These are phyloP conservation scores for Haliclystus octoradiatus DNA, from an alignment of 30 jellyfish, hydroid and myxozoan genomes.

Conservation along the genomic window DNA sequence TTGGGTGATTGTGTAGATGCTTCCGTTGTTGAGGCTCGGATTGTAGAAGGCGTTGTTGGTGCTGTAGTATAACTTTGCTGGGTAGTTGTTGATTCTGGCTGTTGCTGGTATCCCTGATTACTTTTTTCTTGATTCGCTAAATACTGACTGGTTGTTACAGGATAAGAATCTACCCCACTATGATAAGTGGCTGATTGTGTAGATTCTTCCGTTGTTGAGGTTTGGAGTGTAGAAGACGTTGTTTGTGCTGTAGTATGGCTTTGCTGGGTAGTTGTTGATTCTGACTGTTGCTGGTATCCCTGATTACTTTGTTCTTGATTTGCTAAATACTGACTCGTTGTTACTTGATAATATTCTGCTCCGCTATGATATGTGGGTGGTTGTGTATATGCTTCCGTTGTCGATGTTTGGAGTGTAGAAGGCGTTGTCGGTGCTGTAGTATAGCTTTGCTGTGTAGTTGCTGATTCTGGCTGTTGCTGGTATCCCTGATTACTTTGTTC, in stretches of 20 bases:
- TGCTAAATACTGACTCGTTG: not conserved
- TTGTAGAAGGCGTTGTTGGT: no score
- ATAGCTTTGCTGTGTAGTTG: not conserved
- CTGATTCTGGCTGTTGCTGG: not conserved
- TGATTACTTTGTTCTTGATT: not conserved
- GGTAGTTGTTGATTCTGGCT: no score
- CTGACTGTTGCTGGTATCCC: not conserved
- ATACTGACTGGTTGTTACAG: no score
- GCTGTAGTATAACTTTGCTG: no score
- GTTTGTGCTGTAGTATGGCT: not conserved
- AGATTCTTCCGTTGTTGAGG: not conserved
- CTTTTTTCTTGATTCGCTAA: no score
- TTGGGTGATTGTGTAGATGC: no score
- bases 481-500: not conserved
- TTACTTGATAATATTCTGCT: not conserved
- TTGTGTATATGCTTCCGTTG: not conserved
- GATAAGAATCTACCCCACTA: no score
- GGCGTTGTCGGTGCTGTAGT: not conserved
- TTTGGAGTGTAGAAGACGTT: not conserved
- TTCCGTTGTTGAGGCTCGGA: no score
- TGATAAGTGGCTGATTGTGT: no score
- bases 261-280: not conserved
- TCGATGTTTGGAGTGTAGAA: not conserved
- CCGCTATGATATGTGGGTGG: not conserved
- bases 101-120: no score